Evolutionary conservation across 2,888 invertebrate genomes (phyloP).

Genomic region (Nemotelus nigrinus): DNA sequence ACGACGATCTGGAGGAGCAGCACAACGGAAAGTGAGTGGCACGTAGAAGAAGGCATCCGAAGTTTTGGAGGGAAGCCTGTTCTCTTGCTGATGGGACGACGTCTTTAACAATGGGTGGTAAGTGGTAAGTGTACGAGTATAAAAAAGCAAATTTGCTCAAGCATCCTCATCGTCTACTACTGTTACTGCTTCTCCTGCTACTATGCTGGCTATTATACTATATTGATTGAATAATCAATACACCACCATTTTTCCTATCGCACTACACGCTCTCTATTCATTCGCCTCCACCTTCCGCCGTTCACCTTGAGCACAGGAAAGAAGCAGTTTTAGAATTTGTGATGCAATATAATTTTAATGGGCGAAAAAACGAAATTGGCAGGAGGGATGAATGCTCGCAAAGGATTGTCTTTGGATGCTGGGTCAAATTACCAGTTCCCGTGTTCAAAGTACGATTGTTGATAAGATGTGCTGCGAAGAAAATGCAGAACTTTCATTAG

Average conservation of each 20-base stretch:
- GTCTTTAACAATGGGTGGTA: constrained; percentile 37
- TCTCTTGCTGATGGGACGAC: constrained; percentile 23
- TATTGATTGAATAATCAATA: constrained; percentile 54
- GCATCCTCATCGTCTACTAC: constrained; percentile 38
- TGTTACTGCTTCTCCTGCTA: constrained; percentile 38
- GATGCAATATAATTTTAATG: constrained; percentile 39
- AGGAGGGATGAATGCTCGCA: constrained; percentile 10
- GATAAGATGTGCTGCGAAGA: too few species aligned
- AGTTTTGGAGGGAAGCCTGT: constrained; percentile 32
- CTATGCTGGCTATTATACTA: constrained; percentile 48
- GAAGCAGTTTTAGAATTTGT: constrained; percentile 37
- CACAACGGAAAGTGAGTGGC: background rate
- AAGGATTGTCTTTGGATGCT: constrained; percentile 29
- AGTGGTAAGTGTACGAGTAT: constrained; percentile 34
- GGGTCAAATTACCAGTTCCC: constrained; percentile 6
- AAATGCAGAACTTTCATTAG: too few species aligned
- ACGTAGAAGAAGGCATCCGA: constrained; percentile 23
- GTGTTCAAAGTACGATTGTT: background rate
- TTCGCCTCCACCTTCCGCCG: constrained; percentile 5
- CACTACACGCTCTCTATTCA: constrained; percentile 33
- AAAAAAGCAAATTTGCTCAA: constrained; percentile 30
- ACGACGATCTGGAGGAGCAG: constrained; percentile 8
- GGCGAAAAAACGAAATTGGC: constrained; percentile 16
- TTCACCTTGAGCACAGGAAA: constrained; percentile 26
- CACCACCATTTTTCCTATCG: constrained; percentile 44